Evolutionary conservation across 1,140 invertebrate species (phyloP).

Genomic region (Cylas formicarius): DNA sequence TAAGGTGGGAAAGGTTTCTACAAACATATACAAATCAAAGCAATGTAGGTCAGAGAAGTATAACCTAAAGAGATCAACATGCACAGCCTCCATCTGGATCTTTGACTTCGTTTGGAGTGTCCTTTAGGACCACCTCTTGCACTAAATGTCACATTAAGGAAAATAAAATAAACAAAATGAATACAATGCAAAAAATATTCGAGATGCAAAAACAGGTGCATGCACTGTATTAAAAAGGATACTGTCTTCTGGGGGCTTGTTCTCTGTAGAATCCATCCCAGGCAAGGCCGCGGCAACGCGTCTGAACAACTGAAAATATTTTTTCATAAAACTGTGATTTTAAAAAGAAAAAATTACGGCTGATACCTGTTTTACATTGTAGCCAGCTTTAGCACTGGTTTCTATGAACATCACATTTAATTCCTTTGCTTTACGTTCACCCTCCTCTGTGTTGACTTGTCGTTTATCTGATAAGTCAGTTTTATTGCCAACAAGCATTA

Average conservation of each 20-base stretch:
- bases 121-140: constrained; percentile 97
- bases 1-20: constrained; percentile 13
- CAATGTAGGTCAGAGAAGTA: constrained; percentile 15
- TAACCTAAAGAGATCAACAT: constrained; percentile 66
- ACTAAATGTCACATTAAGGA: constrained; percentile 55
- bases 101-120: constrained; percentile 86
- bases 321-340: constrained; percentile 3
- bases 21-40: constrained; percentile 17
- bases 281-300: constrained; percentile 96
- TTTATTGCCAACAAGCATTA: constrained; percentile 99
- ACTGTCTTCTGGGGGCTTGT: constrained; percentile 94
- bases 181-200: constrained; percentile 12
- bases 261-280: constrained; percentile 95
- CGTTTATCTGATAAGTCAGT: constrained; percentile 98
- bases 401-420: constrained; percentile 99
- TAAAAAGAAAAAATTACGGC: constrained; percentile 10
- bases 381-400: constrained; percentile 96
- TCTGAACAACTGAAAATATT: constrained; percentile 75
- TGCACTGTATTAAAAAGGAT: constrained; percentile 60
- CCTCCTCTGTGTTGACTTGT: constrained; percentile 97
- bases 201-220: constrained; percentile 8
- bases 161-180: constrained; percentile 33
- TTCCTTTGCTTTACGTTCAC: constrained; percentile 96
- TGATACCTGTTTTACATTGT: constrained; percentile 97
- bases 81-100: constrained; percentile 86